Conservation (phyloP, 2,113 vertebrate species). For the Setophaga kirtlandii region DNA sequence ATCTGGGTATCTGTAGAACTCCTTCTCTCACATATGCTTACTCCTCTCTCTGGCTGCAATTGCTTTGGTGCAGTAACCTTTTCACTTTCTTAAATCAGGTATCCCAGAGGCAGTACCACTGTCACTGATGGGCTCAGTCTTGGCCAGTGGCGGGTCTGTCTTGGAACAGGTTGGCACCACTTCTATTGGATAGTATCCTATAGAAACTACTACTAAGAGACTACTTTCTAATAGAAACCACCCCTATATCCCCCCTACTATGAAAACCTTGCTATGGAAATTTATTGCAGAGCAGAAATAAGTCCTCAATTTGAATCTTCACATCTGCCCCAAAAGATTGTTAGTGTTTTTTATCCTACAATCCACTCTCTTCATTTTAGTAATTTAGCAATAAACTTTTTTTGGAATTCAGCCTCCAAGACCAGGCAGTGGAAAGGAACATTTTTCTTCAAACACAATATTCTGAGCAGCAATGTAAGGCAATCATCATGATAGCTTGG, state of each 20-base stretch:
- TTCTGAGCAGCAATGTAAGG: background rate
- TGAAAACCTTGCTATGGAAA: background rate
- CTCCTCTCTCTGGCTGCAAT: background rate
- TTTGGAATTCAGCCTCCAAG: background rate
- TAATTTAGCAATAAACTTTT: background rate
- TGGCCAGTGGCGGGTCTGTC: background rate
- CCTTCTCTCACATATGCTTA: background rate
- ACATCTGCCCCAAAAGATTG: background rate
- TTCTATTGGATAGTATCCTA: background rate
- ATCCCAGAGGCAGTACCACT: background rate
- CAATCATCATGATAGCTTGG: background rate
- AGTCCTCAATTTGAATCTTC: background rate
- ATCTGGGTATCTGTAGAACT: background rate
- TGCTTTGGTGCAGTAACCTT: background rate
- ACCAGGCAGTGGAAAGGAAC: background rate
- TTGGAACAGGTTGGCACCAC: background rate
- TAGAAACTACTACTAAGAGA: background rate
- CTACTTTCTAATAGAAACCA: background rate
- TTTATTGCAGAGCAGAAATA: background rate
- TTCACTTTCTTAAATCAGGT: background rate
- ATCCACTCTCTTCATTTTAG: background rate
- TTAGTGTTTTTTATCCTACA: background rate
- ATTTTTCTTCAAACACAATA: background rate
- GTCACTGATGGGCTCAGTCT: background rate
- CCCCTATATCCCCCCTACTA: rapidly evolving